Conservation (phyloP, 2,888 invertebrate genomes). For the Drosophila parthenogenetica region DNA sequence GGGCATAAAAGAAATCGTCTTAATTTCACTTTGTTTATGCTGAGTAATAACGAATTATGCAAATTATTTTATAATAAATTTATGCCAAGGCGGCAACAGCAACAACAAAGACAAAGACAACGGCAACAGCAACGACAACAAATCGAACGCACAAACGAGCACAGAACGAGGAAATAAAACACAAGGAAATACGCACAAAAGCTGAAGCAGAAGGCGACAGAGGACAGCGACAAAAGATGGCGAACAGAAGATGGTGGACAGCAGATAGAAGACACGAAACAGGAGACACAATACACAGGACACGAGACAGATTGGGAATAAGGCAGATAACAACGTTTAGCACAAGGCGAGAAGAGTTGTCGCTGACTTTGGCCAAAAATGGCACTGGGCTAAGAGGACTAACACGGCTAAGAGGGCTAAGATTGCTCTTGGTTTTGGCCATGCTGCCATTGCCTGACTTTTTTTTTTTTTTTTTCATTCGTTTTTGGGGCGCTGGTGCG, state of each 20-base stretch:
- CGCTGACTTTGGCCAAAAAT: slow-evolving; percentile 28
- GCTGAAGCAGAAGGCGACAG: slow-evolving; percentile 44
- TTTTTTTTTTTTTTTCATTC: background rate
- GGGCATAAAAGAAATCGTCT: slow-evolving; percentile 76
- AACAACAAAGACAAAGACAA: slow-evolving; percentile 26
- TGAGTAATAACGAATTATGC: slow-evolving; percentile 81
- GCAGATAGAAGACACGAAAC: slow-evolving; percentile 8
- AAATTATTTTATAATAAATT: slow-evolving; percentile 82
- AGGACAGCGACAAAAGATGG: slow-evolving; percentile 18
- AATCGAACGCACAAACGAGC: slow-evolving; percentile 76
- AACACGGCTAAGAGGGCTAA: background rate
- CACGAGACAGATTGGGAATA: slow-evolving; percentile 44
- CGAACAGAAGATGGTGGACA: slow-evolving; percentile 15
- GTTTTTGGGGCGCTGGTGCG: slow-evolving; percentile 34
- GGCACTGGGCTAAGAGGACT: background rate
- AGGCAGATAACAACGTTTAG: slow-evolving; percentile 77
- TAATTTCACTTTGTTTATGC: slow-evolving; percentile 82
- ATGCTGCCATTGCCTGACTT: slow-evolving; percentile 14
- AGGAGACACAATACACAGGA: background rate
- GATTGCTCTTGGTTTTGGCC: slow-evolving; percentile 17
- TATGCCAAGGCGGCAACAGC: slow-evolving; percentile 65
- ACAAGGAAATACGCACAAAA: slow-evolving; percentile 57
- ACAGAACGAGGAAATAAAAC: slow-evolving; percentile 67
- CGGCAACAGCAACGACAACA: slow-evolving; percentile 23
- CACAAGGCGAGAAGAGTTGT: slow-evolving; percentile 70